phyloP scores from a whole-genome alignment of 35 echinoderm and acorn worm genomes.

The Chiridota heheva region DNA sequence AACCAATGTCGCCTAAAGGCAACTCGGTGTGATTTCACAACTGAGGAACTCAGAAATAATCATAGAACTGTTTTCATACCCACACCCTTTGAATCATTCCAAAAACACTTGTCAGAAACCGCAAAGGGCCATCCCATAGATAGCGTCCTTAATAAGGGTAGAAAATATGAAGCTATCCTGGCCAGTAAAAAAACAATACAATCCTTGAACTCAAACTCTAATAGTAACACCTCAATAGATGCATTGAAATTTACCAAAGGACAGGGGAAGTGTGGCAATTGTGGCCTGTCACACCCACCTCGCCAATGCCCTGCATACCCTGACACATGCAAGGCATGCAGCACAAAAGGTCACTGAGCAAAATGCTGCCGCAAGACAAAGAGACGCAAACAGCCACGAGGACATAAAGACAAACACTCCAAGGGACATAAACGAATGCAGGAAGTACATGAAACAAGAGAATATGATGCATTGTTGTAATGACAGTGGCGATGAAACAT shows the following conservation, averaged over 20 bases:
- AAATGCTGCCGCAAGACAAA: slow-evolving; percentile 33
- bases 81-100: slow-evolving; percentile 38
- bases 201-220: slow-evolving; percentile 1
- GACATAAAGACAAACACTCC: background rate
- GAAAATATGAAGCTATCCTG: slow-evolving; percentile 49
- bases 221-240: background rate
- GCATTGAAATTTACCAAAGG: background rate
- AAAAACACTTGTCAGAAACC: slow-evolving; percentile 49
- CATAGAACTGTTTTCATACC: slow-evolving; percentile 57
- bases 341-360: slow-evolving; percentile 31
- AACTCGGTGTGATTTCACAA: slow-evolving; percentile 33
- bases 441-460: too few species aligned
- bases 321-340: slow-evolving; percentile 49
- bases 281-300: slow-evolving; percentile 46
- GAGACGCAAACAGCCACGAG: background rate
- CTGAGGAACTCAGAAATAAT: slow-evolving; percentile 28
- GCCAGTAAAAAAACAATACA: slow-evolving; percentile 29
- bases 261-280: slow-evolving; percentile 27
- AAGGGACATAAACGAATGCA: too few species aligned
- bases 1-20: slow-evolving; percentile 47
- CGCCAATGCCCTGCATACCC: slow-evolving; percentile 66
- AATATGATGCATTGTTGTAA: too few species aligned
- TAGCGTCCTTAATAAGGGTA: slow-evolving; percentile 33
- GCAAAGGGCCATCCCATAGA: slow-evolving; percentile 36
- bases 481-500: slow-evolving; percentile 5